Conservation (phyloP, 2,113 vertebrate genomes). For the Caracal caracal region DNA sequence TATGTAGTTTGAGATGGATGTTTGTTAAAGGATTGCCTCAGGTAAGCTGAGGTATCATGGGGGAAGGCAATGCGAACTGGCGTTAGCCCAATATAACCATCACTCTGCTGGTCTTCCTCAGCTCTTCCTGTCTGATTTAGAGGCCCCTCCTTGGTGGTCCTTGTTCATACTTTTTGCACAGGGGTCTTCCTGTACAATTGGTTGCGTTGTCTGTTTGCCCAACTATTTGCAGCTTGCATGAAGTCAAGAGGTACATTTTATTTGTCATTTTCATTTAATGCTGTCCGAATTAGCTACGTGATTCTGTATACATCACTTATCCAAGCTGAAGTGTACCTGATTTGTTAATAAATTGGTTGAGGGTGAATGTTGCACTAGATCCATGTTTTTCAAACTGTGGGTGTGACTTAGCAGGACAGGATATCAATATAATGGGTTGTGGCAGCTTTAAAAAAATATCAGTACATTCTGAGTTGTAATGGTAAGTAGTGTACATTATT, state of each 20-base stretch:
- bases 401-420: not conserved
- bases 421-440: not conserved
- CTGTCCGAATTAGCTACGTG: not conserved
- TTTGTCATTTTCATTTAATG: not conserved
- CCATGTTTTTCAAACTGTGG: not conserved
- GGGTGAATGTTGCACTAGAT: not conserved
- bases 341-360: not conserved
- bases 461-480: not conserved
- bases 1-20: not conserved
- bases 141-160: not conserved
- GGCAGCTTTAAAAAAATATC: not conserved
- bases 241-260: not conserved
- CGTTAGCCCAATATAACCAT: not conserved
- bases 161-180: not conserved
- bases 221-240: not conserved
- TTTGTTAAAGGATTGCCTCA: not conserved
- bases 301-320: not conserved
- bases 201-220: not conserved
- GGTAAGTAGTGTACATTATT: not conserved
- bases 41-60: too few species aligned
- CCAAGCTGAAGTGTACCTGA: not conserved
- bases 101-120: not conserved
- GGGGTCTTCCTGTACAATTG: not conserved
- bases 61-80: not conserved
- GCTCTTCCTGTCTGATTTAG: not conserved